Base-by-base conservation (phyloP, 2,113 vertebrate species). In the Nestor notabilis region DNA sequence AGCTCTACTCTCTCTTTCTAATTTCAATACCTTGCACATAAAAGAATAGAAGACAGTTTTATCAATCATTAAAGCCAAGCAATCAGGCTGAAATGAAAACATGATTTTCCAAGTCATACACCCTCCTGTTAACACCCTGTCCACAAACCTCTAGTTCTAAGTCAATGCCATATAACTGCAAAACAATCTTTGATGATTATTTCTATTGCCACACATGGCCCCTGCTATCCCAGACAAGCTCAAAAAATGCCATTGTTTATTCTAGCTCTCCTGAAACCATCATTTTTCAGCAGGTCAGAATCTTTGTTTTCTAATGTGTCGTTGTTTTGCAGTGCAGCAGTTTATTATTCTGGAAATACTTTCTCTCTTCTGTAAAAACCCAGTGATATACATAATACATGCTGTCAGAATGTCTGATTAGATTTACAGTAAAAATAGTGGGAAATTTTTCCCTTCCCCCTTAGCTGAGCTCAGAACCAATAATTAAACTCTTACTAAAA, bases 101-200 rank as follows among this genome's bases (percentile, higher is more conserved):
- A 71, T 46, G 17, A 24, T 33, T 64, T 83, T 68, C 29, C 13
- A 68, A 46, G 17, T 44, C 28, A 58, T 27, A 72, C 8, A 7
- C 1, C 7, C 10, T 80, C 7, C 0, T 69, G 1, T 43, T 33
- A 66, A 23, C 4, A 20, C 0, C 1, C 11, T 69, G 14, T 25
- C 47, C 2, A 1, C 19, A 87, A 56, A 4, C 2, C 2, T n/a
- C 17, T 33, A 10, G 4, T 31, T 76, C 31, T 53, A 84, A 84
- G 79, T 46, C 7, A 80, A 5, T 7, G 29, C 2, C 2, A 0
- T 3, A 11, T 21, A 88, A 58, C 1, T 63, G 28, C 25, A 74
- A 88, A 77, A 2, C 9, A 66, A 46, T 13, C 70, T 69, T 41
- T 56, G 8, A 17, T 44, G 6, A 37, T 58, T 74, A 64, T 66